Evolutionary conservation across 2,113 vertebrate species (phyloP).

Genomic region (Gasterosteus aculeatus): DNA sequence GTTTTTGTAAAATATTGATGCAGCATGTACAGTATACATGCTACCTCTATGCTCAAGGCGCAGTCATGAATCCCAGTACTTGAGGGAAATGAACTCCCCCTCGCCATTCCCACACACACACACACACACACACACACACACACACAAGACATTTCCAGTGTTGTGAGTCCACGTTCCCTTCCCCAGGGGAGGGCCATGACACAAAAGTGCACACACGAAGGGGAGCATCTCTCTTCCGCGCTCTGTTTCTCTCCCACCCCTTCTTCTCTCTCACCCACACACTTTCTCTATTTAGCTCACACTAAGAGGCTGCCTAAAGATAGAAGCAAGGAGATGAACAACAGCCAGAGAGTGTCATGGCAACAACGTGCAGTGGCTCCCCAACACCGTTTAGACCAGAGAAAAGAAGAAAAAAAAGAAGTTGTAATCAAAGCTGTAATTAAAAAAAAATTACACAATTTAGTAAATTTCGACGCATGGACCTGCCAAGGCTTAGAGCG

Average conservation of each 20-base stretch:
- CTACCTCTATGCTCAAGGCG: constrained; percentile 3
- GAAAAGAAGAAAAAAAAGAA: constrained; percentile 22
- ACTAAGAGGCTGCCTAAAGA: constrained; percentile 80
- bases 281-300: constrained; percentile 77
- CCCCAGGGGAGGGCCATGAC: constrained; percentile 59
- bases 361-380: constrained; percentile 71
- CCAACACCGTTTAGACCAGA: constrained; percentile 70
- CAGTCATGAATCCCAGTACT: constrained; percentile 15
- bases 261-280: constrained; percentile 77
- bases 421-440: constrained; percentile 55
- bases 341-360: constrained; percentile 78
- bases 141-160: constrained; percentile 38
- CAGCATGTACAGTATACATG: background rate
- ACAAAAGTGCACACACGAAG: constrained; percentile 60
- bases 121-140: constrained; percentile 27
- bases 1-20: background rate
- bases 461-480: constrained; percentile 27
- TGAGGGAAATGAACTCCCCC: constrained; percentile 33
- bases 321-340: constrained; percentile 78
- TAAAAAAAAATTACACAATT: constrained; percentile 40
- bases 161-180: constrained; percentile 54
- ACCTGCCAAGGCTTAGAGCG: constrained; percentile 26
- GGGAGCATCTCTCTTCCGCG: constrained; percentile 67
- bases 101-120: constrained; percentile 21
- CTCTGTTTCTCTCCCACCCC: constrained; percentile 59